These are phyloP conservation scores for Triops cancriformis DNA, from an alignment of 1,140 invertebrate genomes.

Conservation along the genomic window DNA sequence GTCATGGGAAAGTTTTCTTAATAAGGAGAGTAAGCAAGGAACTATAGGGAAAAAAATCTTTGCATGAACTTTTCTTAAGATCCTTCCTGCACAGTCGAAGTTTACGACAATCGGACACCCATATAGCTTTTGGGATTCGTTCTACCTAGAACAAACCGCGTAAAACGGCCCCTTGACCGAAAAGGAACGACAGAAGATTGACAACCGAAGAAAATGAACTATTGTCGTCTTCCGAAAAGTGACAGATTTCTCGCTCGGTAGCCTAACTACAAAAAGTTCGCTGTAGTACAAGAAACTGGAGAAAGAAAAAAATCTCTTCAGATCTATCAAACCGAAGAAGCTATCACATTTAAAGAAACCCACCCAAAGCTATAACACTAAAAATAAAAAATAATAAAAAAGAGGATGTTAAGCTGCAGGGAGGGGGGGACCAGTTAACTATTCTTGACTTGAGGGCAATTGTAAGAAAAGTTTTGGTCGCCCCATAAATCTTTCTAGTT, in stretches of 20 bases:
- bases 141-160: too few relatives aligned
- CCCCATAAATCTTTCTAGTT: not conserved
- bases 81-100: too few relatives aligned
- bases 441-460: not conserved
- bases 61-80: too few relatives aligned
- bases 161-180: too few relatives aligned
- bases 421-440: not conserved
- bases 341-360: not conserved
- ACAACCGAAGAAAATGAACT: not conserved
- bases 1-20: too few relatives aligned
- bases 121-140: too few relatives aligned
- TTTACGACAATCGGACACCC: too few relatives aligned
- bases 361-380: not conserved
- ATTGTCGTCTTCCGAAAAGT: not conserved
- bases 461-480: not conserved
- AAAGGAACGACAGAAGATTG: not conserved
- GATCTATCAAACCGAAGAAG: not conserved
- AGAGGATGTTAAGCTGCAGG: not conserved
- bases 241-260: not conserved
- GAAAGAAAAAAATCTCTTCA: not conserved
- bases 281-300: not conserved
- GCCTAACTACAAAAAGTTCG: not conserved
- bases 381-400: not conserved
- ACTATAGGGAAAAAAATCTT: too few relatives aligned
- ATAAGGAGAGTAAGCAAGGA: too few relatives aligned